Percentiles rank a stretch among this genome's conserved stretches.
Conservation (phyloP, 2,888 invertebrate species). For the Acronicta leporina region DNA sequence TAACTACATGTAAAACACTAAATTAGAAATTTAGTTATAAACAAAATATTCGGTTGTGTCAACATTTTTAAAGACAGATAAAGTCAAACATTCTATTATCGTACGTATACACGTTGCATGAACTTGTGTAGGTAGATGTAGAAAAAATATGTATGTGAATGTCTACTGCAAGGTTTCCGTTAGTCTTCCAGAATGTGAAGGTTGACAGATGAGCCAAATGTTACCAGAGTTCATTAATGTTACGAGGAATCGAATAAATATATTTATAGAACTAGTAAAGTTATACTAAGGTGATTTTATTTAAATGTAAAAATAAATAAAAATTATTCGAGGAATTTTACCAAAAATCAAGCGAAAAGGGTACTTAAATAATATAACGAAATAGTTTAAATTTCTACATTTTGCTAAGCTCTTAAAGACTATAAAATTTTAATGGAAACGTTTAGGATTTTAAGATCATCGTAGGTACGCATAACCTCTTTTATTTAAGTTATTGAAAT, state of each 20-base stretch:
- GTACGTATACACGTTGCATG: constrained; percentile 78
- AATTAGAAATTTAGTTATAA: constrained; percentile 13
- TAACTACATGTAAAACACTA: constrained; percentile 16
- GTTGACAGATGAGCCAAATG: constrained; percentile 79
- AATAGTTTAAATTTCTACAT: constrained; percentile 66
- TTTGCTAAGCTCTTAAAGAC: constrained; percentile 69
- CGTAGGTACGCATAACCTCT: constrained; percentile 39
- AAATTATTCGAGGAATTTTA: constrained; percentile 64
- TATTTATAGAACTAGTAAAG: constrained; percentile 59
- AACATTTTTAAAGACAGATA: constrained; percentile 58
- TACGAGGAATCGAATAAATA: constrained; percentile 68
- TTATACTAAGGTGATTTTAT: constrained; percentile 61
- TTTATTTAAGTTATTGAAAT: constrained; percentile 17
- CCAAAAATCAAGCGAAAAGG: constrained; percentile 71
- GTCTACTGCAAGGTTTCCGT: constrained; percentile 62
- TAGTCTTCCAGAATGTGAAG: constrained; percentile 83
- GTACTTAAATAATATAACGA: constrained; percentile 69
- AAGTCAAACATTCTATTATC: constrained; percentile 43
- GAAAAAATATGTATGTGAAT: constrained; percentile 62
- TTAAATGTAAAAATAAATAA: constrained; percentile 48
- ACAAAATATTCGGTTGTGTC: constrained; percentile 73
- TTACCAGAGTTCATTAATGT: constrained; percentile 75
- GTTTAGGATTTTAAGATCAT: constrained; percentile 53
- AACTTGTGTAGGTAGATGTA: constrained; percentile 65
- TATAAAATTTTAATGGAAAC: constrained; percentile 53